Base-by-base conservation (phyloP, 2,888 invertebrate genomes). In the Chrysolina haemoptera region DNA sequence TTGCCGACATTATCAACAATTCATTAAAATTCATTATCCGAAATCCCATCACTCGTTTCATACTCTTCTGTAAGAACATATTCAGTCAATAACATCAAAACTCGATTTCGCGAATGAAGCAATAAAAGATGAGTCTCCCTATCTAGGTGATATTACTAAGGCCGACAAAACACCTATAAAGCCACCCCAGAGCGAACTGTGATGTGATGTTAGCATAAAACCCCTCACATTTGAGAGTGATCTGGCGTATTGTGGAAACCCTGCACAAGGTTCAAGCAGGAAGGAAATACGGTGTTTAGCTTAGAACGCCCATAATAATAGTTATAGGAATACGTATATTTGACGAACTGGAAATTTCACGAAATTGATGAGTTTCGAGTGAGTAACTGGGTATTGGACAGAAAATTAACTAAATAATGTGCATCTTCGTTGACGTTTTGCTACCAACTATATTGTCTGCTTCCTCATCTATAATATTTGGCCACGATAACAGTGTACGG, bases 111-210 rank as follows among this genome's bases (percentile, higher is more conserved):
- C 71, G 76, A 81, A 82, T 81, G 80, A 77, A 82, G 82, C 80
- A 81, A 81, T 81, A 82, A 79, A 78, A 82, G 79, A 80, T 78
- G 80, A 80, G 79, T 73, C 77, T 76, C 82, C 81, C 81, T 79
- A 79, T 81, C 66, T 66, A 80, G 79, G 82, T 78, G 79, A 82
- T 81, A 80, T 80, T 80, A 82, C 80, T 81, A 80, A 82, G 82
- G 81, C 81, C 77, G 81, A 83, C 82, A 81, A 81, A 84, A 84
- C 83, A 81, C 84, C 83, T 82, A 84, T 81, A 82, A 84, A 82
- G 81, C 80, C 80, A 81, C 82, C 83, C 84, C 81, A 76, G 76
- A 80, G 81, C 78, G 80, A 82, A 81, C 76, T 75, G 75, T 80
- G 81, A 82, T 79, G 80, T 76, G 79, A 80, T 75, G 77, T 79